These are phyloP conservation scores for Machimus atricapillus DNA, from an alignment of 2,888 invertebrate genomes.

Conservation along the genomic window DNA sequence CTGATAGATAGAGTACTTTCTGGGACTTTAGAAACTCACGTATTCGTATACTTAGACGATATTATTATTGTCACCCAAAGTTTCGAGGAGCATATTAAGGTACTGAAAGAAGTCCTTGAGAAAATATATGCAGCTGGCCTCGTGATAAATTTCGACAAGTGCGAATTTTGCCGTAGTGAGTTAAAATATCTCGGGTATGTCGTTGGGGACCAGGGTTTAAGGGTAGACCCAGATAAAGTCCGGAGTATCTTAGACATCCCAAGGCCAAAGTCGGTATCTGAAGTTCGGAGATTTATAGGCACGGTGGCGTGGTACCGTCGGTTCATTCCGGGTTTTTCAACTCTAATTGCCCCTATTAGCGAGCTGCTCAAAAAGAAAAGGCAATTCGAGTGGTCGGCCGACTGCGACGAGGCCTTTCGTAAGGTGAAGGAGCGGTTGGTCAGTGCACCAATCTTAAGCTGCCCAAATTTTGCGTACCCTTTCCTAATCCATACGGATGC, in stretches of 20 bases:
- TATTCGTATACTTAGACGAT: background rate
- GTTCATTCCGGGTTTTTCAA: background rate
- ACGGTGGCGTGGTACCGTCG: background rate
- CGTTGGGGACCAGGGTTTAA: background rate
- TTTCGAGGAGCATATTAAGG: background rate
- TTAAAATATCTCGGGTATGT: background rate
- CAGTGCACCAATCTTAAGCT: background rate
- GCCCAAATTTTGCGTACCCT: background rate
- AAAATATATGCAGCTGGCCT: background rate
- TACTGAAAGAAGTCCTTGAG: background rate
- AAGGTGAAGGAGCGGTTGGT: background rate
- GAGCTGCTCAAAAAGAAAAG: background rate
- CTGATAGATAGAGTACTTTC: background rate
- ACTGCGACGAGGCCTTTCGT: background rate
- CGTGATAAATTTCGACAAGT: background rate
- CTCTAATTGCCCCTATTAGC: background rate
- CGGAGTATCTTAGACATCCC: background rate
- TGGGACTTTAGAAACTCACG: background rate
- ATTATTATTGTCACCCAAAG: background rate
- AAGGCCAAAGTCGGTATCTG: background rate
- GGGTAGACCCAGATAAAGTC: background rate
- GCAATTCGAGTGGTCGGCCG: background rate
- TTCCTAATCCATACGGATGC: background rate
- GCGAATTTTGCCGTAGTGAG: background rate
- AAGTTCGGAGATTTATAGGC: background rate